Conservation (phyloP, 2,113 vertebrate species). For the Grallaria varia region DNA sequence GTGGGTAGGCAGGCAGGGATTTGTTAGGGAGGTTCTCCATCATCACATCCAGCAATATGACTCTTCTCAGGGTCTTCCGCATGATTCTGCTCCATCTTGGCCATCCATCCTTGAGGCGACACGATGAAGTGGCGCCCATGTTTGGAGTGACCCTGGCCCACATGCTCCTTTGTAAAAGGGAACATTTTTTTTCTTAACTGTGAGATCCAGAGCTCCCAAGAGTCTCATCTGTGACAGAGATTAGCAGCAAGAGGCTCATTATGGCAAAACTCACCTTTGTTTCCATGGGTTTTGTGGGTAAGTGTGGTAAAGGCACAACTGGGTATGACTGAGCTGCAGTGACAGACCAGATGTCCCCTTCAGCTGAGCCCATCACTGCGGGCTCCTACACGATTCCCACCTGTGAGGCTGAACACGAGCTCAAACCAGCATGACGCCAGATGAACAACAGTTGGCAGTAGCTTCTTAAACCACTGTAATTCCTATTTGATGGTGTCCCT, state of each 20-base stretch:
- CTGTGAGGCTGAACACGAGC: neutral
- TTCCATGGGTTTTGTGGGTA: neutral
- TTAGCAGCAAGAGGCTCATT: neutral
- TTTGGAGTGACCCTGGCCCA: neutral
- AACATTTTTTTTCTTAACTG: neutral
- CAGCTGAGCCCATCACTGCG: accelerated
- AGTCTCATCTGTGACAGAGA: neutral
- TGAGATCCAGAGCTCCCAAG: neutral
- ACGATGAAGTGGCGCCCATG: accelerated
- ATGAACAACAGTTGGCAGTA: neutral
- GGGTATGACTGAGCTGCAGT: neutral
- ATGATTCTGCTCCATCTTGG: neutral
- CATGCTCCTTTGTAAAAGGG: neutral
- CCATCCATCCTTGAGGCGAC: neutral
- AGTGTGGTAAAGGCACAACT: neutral
- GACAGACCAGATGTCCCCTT: neutral
- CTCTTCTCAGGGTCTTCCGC: neutral
- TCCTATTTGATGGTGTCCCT: neutral
- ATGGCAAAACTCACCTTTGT: neutral
- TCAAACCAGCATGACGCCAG: neutral
- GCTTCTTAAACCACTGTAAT: neutral
- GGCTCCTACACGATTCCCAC: neutral
- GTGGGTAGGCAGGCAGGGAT: neutral
- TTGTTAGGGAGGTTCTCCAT: neutral
- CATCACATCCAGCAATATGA: neutral